These are phyloP conservation scores for Ectemnius cavifrons DNA, from an alignment of 2,888 invertebrate genomes.

Conservation along the genomic window DNA sequence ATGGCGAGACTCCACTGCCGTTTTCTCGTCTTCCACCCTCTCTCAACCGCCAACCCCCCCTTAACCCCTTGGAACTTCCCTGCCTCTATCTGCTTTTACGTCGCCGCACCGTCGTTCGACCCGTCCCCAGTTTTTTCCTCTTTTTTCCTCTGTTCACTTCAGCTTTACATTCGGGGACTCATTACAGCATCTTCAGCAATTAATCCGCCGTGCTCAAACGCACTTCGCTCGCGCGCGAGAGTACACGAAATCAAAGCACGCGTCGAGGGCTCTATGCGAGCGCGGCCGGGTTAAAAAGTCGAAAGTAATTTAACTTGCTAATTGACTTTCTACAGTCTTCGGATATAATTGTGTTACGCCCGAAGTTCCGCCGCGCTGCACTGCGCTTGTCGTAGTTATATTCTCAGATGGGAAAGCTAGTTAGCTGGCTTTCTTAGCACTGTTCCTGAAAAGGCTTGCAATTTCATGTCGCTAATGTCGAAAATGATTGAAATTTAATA, in stretches of 20 bases:
- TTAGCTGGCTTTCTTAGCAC: neutral
- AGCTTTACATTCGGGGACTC: constrained; percentile 33
- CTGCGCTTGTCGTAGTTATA: too few relatives aligned
- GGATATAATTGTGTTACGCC: constrained; percentile 29
- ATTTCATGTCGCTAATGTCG: too few relatives aligned
- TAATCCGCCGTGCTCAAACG: constrained; percentile 43
- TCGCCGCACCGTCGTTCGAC: neutral
- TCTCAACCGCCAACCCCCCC: neutral
- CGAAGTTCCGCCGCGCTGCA: constrained; percentile 16
- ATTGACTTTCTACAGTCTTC: constrained; percentile 25
- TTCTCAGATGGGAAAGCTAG: constrained; percentile 1
- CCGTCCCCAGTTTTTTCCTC: constrained; percentile 9
- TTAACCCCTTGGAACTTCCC: neutral
- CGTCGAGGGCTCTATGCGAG: neutral
- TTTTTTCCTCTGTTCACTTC: neutral
- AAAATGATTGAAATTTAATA: too few relatives aligned
- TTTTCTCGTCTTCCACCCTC: constrained; percentile 29
- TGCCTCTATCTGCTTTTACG: constrained; percentile 4
- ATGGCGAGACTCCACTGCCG: constrained; percentile 22
- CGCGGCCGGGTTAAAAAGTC: neutral
- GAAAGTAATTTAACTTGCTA: constrained; percentile 40
- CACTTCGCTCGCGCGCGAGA: constrained; percentile 14
- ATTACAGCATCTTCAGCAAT: constrained; percentile 47
- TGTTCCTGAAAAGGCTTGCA: too few relatives aligned
- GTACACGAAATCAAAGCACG: constrained; percentile 15